phyloP scores from a whole-genome alignment of 2,888 invertebrate species.

The Tiliacea aurago region DNA sequence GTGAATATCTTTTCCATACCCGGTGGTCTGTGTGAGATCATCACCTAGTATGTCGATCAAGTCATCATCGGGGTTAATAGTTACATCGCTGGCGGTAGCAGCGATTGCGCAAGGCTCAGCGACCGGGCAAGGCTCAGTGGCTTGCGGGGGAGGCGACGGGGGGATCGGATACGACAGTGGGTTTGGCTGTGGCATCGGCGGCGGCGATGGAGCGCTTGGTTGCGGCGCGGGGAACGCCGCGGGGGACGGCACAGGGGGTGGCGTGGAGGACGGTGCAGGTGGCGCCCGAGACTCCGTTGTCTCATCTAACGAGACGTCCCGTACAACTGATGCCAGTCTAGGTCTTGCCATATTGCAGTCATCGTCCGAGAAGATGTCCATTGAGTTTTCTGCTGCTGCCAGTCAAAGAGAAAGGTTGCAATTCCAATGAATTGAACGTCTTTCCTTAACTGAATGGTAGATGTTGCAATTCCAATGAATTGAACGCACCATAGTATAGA shows the following conservation, averaged over 20 bases:
- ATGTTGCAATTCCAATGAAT: conserved; percentile 2
- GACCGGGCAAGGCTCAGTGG: neutral
- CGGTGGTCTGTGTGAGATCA: conserved; percentile 7
- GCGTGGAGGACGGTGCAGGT: neutral
- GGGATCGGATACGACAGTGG: too few relatives aligned
- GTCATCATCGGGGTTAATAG: conserved; percentile 1
- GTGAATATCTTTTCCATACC: neutral
- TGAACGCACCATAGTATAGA: neutral
- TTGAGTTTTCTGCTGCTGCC: conserved; percentile 5
- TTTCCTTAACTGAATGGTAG: conserved; percentile 3
- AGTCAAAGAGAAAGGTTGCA: conserved; percentile 7
- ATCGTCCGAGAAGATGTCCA: conserved; percentile 12
- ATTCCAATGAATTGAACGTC: conserved; percentile 12
- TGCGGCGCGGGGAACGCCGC: neutral
- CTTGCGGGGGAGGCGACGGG: neutral
- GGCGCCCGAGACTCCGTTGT: neutral
- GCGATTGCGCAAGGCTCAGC: neutral
- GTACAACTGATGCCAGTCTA: neutral
- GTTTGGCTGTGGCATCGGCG: neutral
- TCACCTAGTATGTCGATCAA: conserved; percentile 11
- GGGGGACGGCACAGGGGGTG: too few relatives aligned
- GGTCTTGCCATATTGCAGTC: conserved; percentile 7
- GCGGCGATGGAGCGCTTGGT: neutral
- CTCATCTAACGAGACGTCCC: neutral
- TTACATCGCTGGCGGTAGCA: neutral